Conservation (phyloP, 2,888 invertebrate genomes). For the Cataglyphis cursor region DNA sequence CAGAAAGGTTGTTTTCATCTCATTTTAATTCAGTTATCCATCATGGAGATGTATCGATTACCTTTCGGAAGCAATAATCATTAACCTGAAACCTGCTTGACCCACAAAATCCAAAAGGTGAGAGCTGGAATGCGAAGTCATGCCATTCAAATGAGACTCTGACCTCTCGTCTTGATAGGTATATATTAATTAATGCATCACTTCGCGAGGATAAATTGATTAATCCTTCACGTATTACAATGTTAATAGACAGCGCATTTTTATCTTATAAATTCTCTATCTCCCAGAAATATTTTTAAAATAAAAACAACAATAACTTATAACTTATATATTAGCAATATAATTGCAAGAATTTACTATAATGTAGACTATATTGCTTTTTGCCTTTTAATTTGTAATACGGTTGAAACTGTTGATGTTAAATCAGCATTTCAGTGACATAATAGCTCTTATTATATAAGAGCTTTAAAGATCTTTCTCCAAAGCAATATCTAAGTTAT, state of each 20-base stretch:
- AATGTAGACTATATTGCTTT: background rate
- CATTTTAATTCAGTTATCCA: conserved; percentile 53
- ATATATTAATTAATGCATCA: conserved; percentile 38
- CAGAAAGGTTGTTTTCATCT: conserved; percentile 16
- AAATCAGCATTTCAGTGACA: background rate
- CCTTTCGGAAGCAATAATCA: conserved; percentile 51
- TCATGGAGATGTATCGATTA: conserved; percentile 44
- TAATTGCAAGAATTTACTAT: background rate
- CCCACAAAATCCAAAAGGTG: conserved; percentile 55
- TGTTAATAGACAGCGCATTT: conserved; percentile 6
- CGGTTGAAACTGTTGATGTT: background rate
- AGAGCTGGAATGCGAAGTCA: conserved; percentile 47
- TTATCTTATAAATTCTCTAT: background rate
- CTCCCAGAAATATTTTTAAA: background rate
- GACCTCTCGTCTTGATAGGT: conserved; percentile 40
- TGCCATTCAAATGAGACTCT: conserved; percentile 34
- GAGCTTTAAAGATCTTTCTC: background rate
- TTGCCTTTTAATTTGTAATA: background rate
- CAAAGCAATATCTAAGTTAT: background rate
- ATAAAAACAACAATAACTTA: background rate
- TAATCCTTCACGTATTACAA: conserved; percentile 9
- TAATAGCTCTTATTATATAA: conserved; percentile 1
- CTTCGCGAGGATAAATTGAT: conserved; percentile 25
- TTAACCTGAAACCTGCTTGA: conserved; percentile 49
- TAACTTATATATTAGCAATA: background rate